phyloP scores from a whole-genome alignment of 2,797 vertebrate genomes.

The Potorous gilbertii region DNA sequence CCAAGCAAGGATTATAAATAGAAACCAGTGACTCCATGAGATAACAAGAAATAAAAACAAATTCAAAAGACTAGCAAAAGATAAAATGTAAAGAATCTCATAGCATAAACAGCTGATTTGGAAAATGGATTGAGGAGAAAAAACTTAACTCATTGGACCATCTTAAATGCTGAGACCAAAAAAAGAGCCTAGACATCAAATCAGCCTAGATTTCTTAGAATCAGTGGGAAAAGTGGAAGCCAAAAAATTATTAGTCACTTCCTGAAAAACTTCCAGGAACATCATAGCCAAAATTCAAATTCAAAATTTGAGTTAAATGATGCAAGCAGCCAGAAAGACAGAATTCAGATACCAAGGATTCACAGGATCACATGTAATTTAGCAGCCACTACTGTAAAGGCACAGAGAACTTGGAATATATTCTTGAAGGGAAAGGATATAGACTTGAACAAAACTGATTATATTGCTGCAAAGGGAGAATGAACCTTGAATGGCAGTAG shows the following conservation, averaged over 20 bases:
- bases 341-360: background rate
- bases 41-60: background rate
- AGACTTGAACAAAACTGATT: background rate
- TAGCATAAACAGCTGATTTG: background rate
- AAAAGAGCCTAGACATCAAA: background rate
- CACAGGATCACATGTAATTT: background rate
- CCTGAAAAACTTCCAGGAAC: background rate
- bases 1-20: background rate
- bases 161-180: background rate
- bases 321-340: background rate
- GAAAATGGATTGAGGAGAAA: background rate
- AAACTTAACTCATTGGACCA: background rate
- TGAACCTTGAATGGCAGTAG: background rate
- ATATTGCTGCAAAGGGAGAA: background rate
- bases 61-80: background rate
- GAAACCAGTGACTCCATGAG: background rate
- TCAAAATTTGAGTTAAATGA: background rate
- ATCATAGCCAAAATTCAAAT: background rate
- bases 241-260: background rate
- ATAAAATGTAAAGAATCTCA: background rate
- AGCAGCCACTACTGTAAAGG: background rate
- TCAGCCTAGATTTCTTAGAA: background rate
- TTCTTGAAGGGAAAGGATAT: background rate
- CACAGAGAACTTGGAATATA: background rate
- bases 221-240: background rate